Base-by-base conservation (phyloP, 2,888 invertebrate species). In the Rhabditophanes sp. region DNA sequence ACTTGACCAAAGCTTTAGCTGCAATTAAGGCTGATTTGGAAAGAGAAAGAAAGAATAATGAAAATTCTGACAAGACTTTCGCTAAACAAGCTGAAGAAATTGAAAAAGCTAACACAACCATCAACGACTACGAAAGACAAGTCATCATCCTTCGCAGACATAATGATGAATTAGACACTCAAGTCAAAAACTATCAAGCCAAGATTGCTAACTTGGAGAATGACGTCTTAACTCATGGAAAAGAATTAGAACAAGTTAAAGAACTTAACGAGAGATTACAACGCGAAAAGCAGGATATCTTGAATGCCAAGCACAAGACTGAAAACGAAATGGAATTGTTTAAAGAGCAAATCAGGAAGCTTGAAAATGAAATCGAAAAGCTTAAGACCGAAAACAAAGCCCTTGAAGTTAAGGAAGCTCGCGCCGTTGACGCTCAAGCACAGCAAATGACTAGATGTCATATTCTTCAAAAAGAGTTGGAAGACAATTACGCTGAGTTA, bases 131-230 rank as follows among this genome's bases (percentile, higher is more conserved):
- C 26, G 57, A 62, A 30, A 46, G 55, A 24, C 56, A 56, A 37
- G 39, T 59, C 28, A 47, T 53, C 34, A 40, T 58, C n/a, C 43
- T 60, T 5, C 52, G 58, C 15, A 47, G 55, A 24, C 55, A 54
- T 40, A 62, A 62, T 25, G 61, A 61, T 33, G 61, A 61, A 22
- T 43, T 62, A 25, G 61, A 61, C 35, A 53, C 58, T 2, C 53
- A 56, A 18, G 50, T 59, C 29, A 61, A 62, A 47, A 55, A 48
- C 18, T 45, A 46, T n/a, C 58, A 56, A 42, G 57, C 59, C 25
- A 62, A 57, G 38, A 35, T 50, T 7, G 44, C 48, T n/a, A 50
- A 52, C 24, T 36, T 55, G 11, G 61, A 61, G 37, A 61, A 57
- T 33, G 61, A 61, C 16, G 24, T 61, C 15, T 23, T 24, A 7